A percentile compares a stretch with the other conserved stretches of the same genome.
Evolutionary conservation across 2,888 invertebrate species (phyloP).

Genomic region (Argynnis bischoffii): DNA sequence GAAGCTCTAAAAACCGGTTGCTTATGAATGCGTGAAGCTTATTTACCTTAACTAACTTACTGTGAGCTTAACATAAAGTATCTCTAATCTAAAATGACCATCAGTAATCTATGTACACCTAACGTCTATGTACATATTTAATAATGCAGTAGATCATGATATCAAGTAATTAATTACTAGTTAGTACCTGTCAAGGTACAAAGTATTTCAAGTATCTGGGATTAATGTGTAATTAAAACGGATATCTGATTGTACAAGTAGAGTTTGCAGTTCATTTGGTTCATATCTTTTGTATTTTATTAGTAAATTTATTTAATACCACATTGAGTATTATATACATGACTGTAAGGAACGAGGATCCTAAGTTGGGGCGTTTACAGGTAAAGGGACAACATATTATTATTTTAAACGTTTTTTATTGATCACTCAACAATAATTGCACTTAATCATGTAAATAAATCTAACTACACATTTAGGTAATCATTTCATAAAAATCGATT

Average conservation of each 20-base stretch:
- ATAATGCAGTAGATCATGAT: neutral
- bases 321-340: too few relatives aligned
- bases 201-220: too few relatives aligned
- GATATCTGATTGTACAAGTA: too few relatives aligned
- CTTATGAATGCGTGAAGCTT: neutral
- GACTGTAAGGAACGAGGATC: too few relatives aligned
- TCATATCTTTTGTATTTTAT: too few relatives aligned
- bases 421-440: slow-evolving; percentile 73
- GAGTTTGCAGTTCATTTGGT: too few relatives aligned
- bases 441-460: slow-evolving; percentile 61
- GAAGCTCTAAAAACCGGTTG: slow-evolving; percentile 16
- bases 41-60: slow-evolving; percentile 2
- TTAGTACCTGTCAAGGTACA: too few relatives aligned
- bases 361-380: too few relatives aligned
- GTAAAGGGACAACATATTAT: slow-evolving; percentile 3
- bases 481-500: slow-evolving; percentile 66
- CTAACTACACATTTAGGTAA: slow-evolving; percentile 73
- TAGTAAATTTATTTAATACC: too few relatives aligned
- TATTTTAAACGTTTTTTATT: slow-evolving; percentile 52
- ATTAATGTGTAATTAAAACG: too few relatives aligned
- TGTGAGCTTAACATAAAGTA: slow-evolving; percentile 6
- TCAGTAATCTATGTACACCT: neutral
- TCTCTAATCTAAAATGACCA: slow-evolving; percentile 6
- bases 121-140: slow-evolving; percentile 7
- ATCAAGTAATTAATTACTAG: too few relatives aligned